Evolutionary conservation across 2,797 vertebrate genomes (phyloP), one percentile per base, ranked within the genome.

Genomic region (Psittacula derbiana): DNA sequence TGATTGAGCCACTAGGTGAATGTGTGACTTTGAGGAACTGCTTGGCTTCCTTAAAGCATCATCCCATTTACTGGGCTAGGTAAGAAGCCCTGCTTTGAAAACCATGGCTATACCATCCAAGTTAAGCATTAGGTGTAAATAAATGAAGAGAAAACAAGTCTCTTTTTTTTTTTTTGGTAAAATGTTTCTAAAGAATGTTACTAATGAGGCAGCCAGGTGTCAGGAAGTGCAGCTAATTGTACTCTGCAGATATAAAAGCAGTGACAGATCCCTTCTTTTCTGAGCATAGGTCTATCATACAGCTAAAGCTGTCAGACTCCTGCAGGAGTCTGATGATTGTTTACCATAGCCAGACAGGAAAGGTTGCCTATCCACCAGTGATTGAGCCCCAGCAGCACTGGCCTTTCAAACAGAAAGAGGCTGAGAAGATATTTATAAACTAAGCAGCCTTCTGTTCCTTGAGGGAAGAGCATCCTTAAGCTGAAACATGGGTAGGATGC

Each of bases 281-380:
- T 52, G 40, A 81, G 72, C 47, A 17, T 1, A 3, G 4, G 53
- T 58, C 88, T 93, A 41, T 36, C 74, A 16, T 30, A 12, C 61
- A 95, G 96, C 57, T 90, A 93, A 93, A 70, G 86, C 70, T 38
- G 55, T 78, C 88, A 61, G 50, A 47, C 46, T 95, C 49, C 95
- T 91, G 75, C 65, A 95, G 87, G 69, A 95, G 92, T 82, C 84
- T 93, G 88, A 91, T 85, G 93, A 92, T 95, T 92, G 86, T 96
- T 97, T 95, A 96, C 92, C 38, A 11, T 30, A 93, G 84, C 76
- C 85, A 88, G 78, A 79, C 93, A 95, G 95, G 95, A 95, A 95
- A 97, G 96, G 94, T 93, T 96, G 81, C 61, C 86, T 95, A 88
- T 57, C 96, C 97, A 96, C 83, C 91, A 90, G 92, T 95, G 95